These are phyloP conservation scores for Acromyrmex heyeri DNA, from an alignment of 1,140 invertebrate species.

Conservation along the genomic window DNA sequence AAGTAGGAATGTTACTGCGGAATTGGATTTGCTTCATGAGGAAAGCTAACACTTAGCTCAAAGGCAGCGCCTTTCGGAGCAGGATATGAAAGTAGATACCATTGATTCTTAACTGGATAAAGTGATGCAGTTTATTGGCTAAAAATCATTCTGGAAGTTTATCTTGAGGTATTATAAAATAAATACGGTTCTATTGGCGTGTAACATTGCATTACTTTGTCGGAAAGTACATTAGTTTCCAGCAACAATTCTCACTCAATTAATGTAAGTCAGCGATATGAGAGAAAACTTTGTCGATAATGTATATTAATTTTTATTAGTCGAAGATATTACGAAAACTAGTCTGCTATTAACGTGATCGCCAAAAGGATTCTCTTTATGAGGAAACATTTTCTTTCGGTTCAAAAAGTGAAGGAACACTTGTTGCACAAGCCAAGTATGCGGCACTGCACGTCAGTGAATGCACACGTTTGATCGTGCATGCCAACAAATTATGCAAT, in stretches of 20 bases:
- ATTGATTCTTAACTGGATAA: conserved; percentile 60
- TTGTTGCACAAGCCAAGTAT: conserved; percentile 74
- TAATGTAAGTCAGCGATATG: conserved; percentile 19
- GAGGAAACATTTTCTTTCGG: conserved; percentile 45
- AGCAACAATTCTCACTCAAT: conserved; percentile 8
- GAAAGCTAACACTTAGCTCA: conserved; percentile 22
- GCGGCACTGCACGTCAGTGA: conserved; percentile 73
- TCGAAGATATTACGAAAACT: not conserved
- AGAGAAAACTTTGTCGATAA: not conserved
- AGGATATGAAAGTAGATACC: conserved; percentile 66
- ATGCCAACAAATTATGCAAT: conserved; percentile 64
- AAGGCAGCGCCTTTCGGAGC: conserved; percentile 21
- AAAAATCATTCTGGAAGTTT: conserved; percentile 48
- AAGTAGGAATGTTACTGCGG: conserved; percentile 27
- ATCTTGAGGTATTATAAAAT: not conserved
- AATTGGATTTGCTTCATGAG: conserved; percentile 32
- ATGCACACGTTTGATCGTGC: conserved; percentile 75
- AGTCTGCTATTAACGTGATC: not conserved
- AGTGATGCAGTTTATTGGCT: conserved; percentile 11
- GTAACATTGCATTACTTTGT: not conserved
- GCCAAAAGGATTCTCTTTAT: conserved; percentile 32
- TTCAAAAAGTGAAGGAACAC: conserved; percentile 76
- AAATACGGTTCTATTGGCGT: not conserved
- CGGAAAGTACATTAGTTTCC: not conserved
- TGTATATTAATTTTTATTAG: not conserved